Conservation (phyloP, 2,113 vertebrate genomes). For the Patagioenas fasciata region DNA sequence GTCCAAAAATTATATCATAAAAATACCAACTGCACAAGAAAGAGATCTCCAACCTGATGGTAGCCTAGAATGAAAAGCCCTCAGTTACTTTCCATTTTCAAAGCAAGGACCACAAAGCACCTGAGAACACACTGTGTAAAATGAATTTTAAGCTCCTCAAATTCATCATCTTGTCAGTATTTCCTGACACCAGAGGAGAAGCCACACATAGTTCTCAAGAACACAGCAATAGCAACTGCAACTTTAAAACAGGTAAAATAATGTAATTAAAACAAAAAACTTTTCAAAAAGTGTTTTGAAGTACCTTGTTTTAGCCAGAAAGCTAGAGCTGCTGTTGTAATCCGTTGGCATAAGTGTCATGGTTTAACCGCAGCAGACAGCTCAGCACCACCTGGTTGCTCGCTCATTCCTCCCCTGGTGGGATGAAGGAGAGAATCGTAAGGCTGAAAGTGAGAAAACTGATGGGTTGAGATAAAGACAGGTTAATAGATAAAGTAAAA, state of each 20-base stretch:
- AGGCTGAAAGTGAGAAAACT: background rate
- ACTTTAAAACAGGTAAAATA: background rate
- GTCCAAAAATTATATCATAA: background rate
- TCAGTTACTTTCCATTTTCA: background rate
- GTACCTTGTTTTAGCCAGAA: background rate
- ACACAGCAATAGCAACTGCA: background rate
- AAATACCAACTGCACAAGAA: background rate
- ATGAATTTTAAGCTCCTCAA: background rate
- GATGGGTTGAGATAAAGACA: background rate
- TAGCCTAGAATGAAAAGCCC: background rate
- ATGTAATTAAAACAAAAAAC: background rate
- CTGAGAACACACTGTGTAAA: background rate
- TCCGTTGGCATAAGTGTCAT: background rate
- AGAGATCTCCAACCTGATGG: background rate
- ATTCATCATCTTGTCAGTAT: background rate
- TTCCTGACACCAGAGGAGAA: background rate
- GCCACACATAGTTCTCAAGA: background rate
- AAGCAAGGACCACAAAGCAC: background rate
- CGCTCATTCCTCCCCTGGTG: fast-evolving
- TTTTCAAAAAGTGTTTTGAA: background rate
- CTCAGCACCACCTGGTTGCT: background rate
- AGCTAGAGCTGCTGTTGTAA: background rate
- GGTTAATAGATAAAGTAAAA: background rate
- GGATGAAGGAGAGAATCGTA: fast-evolving
- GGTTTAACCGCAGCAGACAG: fast-evolving